A percentile compares a stretch with the other conserved stretches of the same genome.
These are phyloP conservation scores for Archivesica marissinica DNA, from an alignment of 1,140 invertebrate species.

Conservation along the genomic window DNA sequence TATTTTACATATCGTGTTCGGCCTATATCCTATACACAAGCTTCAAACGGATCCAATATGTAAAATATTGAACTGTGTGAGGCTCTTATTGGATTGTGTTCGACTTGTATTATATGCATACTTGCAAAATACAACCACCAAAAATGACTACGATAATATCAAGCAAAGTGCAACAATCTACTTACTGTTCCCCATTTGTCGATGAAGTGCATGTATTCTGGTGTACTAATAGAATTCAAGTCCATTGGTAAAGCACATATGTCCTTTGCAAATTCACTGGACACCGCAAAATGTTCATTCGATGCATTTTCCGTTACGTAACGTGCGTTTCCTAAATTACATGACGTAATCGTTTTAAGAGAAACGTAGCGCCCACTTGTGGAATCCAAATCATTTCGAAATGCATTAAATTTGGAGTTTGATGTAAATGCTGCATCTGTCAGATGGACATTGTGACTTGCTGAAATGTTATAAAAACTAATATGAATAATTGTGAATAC, in stretches of 20 bases:
- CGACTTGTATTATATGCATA: too few relatives aligned
- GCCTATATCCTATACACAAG: too few relatives aligned
- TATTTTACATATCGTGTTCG: too few relatives aligned
- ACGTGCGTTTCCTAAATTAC: neutral
- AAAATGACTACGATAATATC: too few relatives aligned
- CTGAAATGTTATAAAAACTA: too few relatives aligned
- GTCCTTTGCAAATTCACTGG: conserved; percentile 32
- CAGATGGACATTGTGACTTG: neutral
- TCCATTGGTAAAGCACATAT: conserved; percentile 20
- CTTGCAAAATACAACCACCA: too few relatives aligned
- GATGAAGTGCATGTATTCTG: conserved; percentile 35
- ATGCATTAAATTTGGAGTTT: neutral
- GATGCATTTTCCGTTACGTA: conserved; percentile 9
- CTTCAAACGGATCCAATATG: too few relatives aligned
- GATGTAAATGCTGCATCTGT: conserved; percentile 13
- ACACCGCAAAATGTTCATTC: conserved; percentile 24
- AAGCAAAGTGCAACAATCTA: too few relatives aligned
- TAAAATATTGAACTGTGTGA: too few relatives aligned
- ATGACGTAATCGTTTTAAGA: conserved; percentile 1
- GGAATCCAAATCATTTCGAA: neutral
- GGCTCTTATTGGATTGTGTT: too few relatives aligned
- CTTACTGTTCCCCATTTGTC: conserved; percentile 54
- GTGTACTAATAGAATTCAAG: neutral
- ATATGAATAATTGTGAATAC: too few relatives aligned
- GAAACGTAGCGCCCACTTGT: neutral